Evolutionary conservation across 2,797 vertebrate species (phyloP).

Genomic region (Rhinogobio ventralis): DNA sequence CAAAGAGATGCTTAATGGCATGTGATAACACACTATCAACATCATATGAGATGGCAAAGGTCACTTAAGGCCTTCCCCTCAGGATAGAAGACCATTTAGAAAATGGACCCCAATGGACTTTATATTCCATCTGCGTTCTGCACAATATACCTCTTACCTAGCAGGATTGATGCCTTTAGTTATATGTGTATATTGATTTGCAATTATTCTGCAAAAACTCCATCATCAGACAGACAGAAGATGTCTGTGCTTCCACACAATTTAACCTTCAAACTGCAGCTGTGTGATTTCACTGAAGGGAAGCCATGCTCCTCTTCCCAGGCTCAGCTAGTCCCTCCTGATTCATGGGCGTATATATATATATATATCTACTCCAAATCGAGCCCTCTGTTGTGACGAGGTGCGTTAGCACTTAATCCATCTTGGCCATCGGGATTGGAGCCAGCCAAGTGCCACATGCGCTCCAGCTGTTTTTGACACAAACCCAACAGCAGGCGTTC

Average conservation of each 20-base stretch:
- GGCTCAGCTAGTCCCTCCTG: slow-evolving; percentile 28
- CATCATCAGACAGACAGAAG: slow-evolving; percentile 2
- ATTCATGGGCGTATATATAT: slow-evolving; percentile 53
- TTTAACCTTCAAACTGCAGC: slow-evolving; percentile 43
- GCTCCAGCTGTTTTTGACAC: slow-evolving; percentile 44
- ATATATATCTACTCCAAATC: slow-evolving; percentile 60
- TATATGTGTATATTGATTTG: neutral
- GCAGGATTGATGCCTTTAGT: neutral
- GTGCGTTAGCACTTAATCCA: slow-evolving; percentile 66
- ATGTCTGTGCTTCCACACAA: slow-evolving; percentile 27
- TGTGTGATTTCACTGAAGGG: slow-evolving; percentile 39
- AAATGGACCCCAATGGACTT: slow-evolving; percentile 23
- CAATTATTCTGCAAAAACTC: slow-evolving; percentile 31
- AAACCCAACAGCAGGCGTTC: slow-evolving; percentile 25
- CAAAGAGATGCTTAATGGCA: neutral
- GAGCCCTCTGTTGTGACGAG: slow-evolving; percentile 59
- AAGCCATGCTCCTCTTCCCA: slow-evolving; percentile 30
- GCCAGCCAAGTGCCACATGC: slow-evolving; percentile 48
- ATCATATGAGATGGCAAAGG: neutral
- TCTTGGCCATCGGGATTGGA: slow-evolving; percentile 53
- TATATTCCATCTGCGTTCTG: slow-evolving; percentile 10
- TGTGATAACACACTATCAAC: slow-evolving; percentile 9
- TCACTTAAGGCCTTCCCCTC: slow-evolving; percentile 15
- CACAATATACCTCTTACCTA: neutral
- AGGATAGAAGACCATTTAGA: neutral